Conservation (phyloP, 2,888 invertebrate species). For the Epinotia demarniana region DNA sequence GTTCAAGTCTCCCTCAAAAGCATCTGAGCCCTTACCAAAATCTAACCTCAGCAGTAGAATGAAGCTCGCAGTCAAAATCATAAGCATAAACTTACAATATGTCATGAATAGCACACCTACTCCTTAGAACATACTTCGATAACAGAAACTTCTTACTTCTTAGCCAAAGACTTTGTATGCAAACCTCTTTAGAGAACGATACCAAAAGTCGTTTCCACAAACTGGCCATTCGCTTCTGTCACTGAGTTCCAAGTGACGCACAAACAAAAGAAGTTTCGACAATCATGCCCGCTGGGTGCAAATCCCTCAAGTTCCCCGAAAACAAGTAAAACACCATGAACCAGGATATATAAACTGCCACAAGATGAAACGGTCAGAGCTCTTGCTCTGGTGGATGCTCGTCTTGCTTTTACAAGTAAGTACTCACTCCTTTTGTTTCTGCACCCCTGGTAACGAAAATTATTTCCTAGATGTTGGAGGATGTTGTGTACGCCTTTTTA, state of each 20-base stretch:
- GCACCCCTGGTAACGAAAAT: background rate
- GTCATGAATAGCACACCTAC: too few relatives aligned
- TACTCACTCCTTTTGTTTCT: slow-evolving; percentile 4
- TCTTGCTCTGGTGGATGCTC: slow-evolving; percentile 67
- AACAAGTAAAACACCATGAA: slow-evolving; percentile 21
- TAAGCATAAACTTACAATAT: too few relatives aligned
- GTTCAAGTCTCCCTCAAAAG: too few relatives aligned
- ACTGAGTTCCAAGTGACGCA: slow-evolving; percentile 4
- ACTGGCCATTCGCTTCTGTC: slow-evolving; percentile 9
- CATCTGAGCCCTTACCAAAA: too few relatives aligned
- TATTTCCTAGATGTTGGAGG: too few relatives aligned
- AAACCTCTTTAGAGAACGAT: background rate
- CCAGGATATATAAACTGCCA: slow-evolving; percentile 30
- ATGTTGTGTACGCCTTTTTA: background rate
- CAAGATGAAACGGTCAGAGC: slow-evolving; percentile 66
- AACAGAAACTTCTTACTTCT: too few relatives aligned
- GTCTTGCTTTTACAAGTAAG: slow-evolving; percentile 70
- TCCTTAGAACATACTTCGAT: too few relatives aligned
- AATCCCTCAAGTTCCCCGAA: slow-evolving; percentile 2
- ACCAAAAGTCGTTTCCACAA: background rate
- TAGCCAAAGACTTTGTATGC: background rate
- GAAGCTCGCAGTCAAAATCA: too few relatives aligned
- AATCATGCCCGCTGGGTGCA: slow-evolving; percentile 6
- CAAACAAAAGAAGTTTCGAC: slow-evolving; percentile 13
- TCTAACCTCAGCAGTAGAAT: too few relatives aligned